Evolutionary conservation across 2,797 vertebrate species (phyloP).

Genomic region (Gadopsis marmoratus): DNA sequence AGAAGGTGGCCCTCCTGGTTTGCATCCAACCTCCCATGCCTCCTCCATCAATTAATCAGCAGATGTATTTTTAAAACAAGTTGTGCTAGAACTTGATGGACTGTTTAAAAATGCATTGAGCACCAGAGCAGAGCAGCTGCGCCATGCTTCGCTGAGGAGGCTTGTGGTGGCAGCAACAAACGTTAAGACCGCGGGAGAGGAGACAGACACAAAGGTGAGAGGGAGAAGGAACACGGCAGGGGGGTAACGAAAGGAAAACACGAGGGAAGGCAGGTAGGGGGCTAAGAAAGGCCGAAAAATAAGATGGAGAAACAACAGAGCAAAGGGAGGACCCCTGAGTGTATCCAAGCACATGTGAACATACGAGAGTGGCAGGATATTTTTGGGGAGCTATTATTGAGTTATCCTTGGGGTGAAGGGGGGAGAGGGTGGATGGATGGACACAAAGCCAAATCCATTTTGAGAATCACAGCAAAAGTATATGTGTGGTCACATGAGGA

Average conservation of each 20-base stretch:
- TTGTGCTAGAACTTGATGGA: slow-evolving; percentile 84
- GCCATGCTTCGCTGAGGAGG: slow-evolving; percentile 51
- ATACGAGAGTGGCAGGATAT: slow-evolving; percentile 55
- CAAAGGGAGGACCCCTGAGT: slow-evolving; percentile 38
- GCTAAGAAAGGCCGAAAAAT: slow-evolving; percentile 29
- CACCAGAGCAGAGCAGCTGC: slow-evolving; percentile 71
- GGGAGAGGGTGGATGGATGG: slow-evolving; percentile 35
- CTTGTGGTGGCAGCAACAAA: slow-evolving; percentile 54
- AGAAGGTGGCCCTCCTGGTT: slow-evolving; percentile 64
- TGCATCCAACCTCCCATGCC: slow-evolving; percentile 59
- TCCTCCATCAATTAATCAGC: slow-evolving; percentile 86
- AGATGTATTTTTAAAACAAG: slow-evolving; percentile 87
- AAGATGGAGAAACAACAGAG: slow-evolving; percentile 9
- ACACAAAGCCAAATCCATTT: slow-evolving; percentile 57
- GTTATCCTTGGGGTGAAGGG: slow-evolving; percentile 57
- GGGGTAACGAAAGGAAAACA: slow-evolving; percentile 38
- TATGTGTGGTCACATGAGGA: slow-evolving; percentile 25
- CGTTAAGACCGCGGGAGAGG: slow-evolving; percentile 25
- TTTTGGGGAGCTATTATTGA: slow-evolving; percentile 67
- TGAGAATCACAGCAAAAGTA: slow-evolving; percentile 33
- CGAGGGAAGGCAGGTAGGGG: slow-evolving; percentile 7
- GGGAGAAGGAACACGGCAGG: slow-evolving; percentile 23
- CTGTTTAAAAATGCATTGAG: slow-evolving; percentile 86
- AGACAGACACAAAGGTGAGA: slow-evolving; percentile 55
- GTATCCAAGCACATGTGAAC: slow-evolving; percentile 49